Evolutionary conservation across 2,113 vertebrate genomes (phyloP).

Genomic region (Labeo catla): DNA sequence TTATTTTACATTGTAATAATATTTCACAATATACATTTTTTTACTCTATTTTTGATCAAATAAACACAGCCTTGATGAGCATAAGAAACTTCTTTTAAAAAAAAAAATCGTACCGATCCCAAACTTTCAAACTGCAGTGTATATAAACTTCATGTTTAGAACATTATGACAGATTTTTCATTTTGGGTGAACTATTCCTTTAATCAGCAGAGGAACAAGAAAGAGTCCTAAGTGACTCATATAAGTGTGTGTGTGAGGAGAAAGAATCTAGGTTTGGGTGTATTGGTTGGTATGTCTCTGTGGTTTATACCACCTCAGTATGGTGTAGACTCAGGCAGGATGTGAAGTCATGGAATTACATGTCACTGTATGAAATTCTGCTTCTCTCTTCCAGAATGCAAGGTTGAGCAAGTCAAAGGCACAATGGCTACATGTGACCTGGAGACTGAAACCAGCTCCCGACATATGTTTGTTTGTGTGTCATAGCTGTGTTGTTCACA

Average conservation of each 20-base stretch:
- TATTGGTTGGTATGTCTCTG: not conserved
- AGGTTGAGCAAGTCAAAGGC: not conserved
- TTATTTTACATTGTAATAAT: too few species aligned
- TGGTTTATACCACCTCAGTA: conserved; percentile 47
- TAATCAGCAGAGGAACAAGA: not conserved
- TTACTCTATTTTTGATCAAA: too few species aligned
- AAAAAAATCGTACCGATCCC: too few species aligned
- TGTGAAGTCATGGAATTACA: conserved; percentile 59
- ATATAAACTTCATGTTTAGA: not conserved
- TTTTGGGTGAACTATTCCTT: conserved; percentile 9
- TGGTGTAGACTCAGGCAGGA: conserved; percentile 52
- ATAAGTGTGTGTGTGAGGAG: not conserved
- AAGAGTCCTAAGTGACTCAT: not conserved
- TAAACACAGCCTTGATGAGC: too few species aligned
- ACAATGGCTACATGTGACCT: not conserved
- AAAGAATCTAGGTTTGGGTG: conserved; percentile 37
- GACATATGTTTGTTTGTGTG: not conserved
- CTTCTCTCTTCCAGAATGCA: conserved; percentile 28
- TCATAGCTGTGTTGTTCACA: not conserved
- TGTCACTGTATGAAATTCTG: conserved; percentile 29
- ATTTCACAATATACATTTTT: too few species aligned
- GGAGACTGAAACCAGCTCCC: not conserved
- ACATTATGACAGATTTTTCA: not conserved
- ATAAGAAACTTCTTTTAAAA: too few species aligned
- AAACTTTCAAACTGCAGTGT: too few species aligned